Evolutionary conservation across 1,140 invertebrate species (phyloP), one percentile per base, ranked within the genome.

Genomic region (Danaus melanippus): DNA sequence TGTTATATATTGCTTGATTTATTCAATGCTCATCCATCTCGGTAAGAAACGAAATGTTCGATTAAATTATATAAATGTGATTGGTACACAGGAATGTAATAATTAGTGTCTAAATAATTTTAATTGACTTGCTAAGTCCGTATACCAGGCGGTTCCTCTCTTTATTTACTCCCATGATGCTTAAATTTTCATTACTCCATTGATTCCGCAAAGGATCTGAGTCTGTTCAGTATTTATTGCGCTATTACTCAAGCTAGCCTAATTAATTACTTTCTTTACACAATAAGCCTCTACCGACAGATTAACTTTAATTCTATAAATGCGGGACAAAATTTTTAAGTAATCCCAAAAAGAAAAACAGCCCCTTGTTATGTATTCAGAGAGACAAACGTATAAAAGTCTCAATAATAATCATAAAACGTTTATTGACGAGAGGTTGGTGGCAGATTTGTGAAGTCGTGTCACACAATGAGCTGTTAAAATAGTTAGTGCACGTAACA

Each of bases 401-500:
- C 9, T 45, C n/a, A 8, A n/a, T 15, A 12, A 42, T 9, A 46
- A 51, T 41, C 39, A 55, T 42, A 49, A 57, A 57, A 46, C 3
- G 11, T 56, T 57, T 46, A 51, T 50, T 51, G 44, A 41, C 48
- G n/a, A 55, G 51, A 55, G 32, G 39, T 42, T 54, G 17, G 21
- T 55, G 15, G 15, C 48, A 11, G 11, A 46, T 50, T 55, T 59
- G 48, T 51, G 44, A n/a, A 60, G 42, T 65, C 60, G 15, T 21
- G 57, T 66, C 60, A 66, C 60, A 57, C 44, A 46, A 46, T 52
- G 39, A 58, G 55, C 55, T 65, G 62, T 76, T 76, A 70, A 71
- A 70, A 76, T 77, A 76, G 71, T 79, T 66, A 67, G 66, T 71
- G 67, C 79, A 77, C 67, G 76, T 74, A 68, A 69, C 59, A 66